Percentiles rank a stretch among this genome's conserved stretches.
These are phyloP conservation scores for Opisthocomus hoazin DNA, from an alignment of 2,113 vertebrate genomes.

Conservation along the genomic window DNA sequence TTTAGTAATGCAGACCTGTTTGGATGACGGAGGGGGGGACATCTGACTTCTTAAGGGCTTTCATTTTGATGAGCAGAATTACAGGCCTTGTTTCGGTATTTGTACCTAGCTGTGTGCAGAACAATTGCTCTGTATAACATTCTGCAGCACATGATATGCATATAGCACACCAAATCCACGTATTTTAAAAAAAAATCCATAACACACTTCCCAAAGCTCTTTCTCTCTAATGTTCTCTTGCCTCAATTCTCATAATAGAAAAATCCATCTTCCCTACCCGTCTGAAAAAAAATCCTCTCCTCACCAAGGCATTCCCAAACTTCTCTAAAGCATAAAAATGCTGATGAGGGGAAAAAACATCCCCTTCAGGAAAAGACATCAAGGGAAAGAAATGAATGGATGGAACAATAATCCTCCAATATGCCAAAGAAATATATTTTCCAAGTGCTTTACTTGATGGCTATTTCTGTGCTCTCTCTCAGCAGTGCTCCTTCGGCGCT, in stretches of 20 bases:
- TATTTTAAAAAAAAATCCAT: not conserved
- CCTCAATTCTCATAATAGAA: not conserved
- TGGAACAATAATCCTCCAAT: not conserved
- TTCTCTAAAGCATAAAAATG: not conserved
- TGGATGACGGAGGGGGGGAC: not conserved
- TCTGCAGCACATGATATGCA: not conserved
- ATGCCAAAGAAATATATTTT: constrained; percentile 32
- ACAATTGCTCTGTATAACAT: not conserved
- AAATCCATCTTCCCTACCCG: not conserved
- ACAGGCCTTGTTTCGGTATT: not conserved
- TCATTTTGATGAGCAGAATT: not conserved
- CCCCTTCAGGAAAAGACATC: not conserved
- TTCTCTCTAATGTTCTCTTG: not conserved
- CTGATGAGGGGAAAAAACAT: not conserved
- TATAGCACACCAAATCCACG: rapidly evolving
- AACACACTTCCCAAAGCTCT: not conserved
- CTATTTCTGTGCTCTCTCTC: constrained; percentile 57
- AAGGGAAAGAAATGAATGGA: not conserved
- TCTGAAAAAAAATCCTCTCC: not conserved
- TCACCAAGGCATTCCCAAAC: not conserved
- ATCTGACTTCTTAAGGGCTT: not conserved
- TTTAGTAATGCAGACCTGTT: not conserved
- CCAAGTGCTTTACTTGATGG: constrained; percentile 26
- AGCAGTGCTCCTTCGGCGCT: not conserved
- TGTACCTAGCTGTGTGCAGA: not conserved